These are phyloP conservation scores for Trididemnum miniatum DNA, from an alignment of 23 tunicate species.

Conservation along the genomic window DNA sequence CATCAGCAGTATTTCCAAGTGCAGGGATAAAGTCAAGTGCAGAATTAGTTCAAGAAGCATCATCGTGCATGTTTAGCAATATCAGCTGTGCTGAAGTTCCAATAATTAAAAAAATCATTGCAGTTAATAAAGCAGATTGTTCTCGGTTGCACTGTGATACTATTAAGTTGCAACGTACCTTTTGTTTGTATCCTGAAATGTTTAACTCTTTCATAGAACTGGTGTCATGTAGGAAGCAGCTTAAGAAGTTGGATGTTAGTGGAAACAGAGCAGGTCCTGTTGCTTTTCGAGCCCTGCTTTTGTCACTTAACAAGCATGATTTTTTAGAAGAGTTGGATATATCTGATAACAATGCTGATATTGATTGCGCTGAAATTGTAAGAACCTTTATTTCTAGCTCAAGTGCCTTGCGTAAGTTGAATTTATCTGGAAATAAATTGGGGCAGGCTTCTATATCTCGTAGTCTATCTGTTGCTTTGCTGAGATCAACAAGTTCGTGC, in stretches of 20 bases:
- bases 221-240: conserved; percentile 9
- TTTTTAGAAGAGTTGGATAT: conserved; percentile 39
- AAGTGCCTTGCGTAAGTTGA: conserved; percentile 22
- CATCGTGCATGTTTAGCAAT: no score
- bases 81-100: no score
- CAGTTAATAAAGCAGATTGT: no score
- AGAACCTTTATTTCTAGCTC: conserved; percentile 27
- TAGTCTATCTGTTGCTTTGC: conserved; percentile 33
- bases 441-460: conserved; percentile 66
- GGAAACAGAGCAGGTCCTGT: conserved; percentile 73
- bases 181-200: not conserved
- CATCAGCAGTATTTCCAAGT: no score
- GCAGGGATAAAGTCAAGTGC: no score
- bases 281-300: conserved; percentile 56
- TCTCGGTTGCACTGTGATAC: no score
- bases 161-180: not conserved
- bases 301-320: conserved; percentile 23
- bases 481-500: not conserved
- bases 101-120: no score
- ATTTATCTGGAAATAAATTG: conserved; percentile 59
- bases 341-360: conserved; percentile 61
- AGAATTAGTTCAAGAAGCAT: no score
- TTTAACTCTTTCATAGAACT: not conserved
- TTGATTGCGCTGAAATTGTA: conserved; percentile 63
- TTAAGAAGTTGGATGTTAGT: conserved; percentile 36